Evolutionary conservation across 2,797 vertebrate genomes (phyloP).

Genomic region (Cynopterus sphinx): DNA sequence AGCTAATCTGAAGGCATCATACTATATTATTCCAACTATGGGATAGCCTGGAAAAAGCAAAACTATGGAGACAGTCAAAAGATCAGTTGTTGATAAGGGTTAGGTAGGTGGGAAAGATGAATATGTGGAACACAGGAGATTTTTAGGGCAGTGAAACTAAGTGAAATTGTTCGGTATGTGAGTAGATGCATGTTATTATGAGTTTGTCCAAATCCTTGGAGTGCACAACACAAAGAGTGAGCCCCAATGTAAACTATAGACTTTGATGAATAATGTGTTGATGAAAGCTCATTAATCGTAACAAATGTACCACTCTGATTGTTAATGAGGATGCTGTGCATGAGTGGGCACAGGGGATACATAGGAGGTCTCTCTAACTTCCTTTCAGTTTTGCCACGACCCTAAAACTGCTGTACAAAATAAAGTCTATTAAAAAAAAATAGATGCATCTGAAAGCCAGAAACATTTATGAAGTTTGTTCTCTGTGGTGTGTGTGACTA

Average conservation of each 20-base stretch:
- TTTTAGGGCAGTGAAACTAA: neutral
- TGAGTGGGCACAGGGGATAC: neutral
- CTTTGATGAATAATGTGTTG: neutral
- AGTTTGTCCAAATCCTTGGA: too few relatives aligned
- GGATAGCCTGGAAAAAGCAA: neutral
- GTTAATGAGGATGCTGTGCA: neutral
- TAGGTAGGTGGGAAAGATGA: neutral
- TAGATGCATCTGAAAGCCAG: neutral
- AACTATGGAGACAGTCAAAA: neutral
- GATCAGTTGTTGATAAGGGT: neutral
- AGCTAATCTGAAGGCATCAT: neutral
- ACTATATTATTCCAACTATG: neutral
- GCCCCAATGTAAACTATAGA: neutral
- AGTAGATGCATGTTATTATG: too few relatives aligned
- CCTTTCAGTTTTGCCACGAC: neutral
- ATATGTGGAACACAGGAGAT: neutral
- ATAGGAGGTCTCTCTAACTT: neutral
- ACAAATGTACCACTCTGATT: neutral
- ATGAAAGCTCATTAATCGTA: neutral
- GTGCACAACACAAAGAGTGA: neutral
- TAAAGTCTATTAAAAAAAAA: neutral
- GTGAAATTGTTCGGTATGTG: neutral
- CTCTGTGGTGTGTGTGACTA: neutral
- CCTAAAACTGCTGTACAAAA: neutral
- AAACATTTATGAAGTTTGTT: neutral